Evolutionary conservation across 2,888 invertebrate species (phyloP).

Genomic region (Eupithecia subfuscata): DNA sequence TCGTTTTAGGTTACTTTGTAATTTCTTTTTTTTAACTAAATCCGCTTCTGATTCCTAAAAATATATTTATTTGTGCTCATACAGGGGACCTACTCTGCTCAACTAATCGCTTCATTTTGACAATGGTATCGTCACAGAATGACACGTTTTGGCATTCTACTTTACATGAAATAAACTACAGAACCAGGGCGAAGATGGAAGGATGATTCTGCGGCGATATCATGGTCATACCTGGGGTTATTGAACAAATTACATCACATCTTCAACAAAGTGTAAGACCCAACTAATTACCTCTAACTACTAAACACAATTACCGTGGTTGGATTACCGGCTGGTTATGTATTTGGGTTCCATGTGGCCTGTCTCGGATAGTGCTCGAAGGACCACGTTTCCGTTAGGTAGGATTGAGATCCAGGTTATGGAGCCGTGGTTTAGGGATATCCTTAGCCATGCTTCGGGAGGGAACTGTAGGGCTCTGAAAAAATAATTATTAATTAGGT

Average conservation of each 20-base stretch:
- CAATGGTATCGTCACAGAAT: no score
- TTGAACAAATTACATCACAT: neutral
- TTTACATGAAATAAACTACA: no score
- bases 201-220: no score
- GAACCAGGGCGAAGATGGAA: no score
- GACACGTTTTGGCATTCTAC: no score
- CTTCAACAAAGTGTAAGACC: neutral
- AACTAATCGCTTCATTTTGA: no score
- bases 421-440: slow-evolving; percentile 95
- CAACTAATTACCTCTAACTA: slow-evolving; percentile 13
- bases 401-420: slow-evolving; percentile 95
- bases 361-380: slow-evolving; percentile 93
- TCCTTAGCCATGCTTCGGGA: slow-evolving; percentile 97
- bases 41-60: no score
- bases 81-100: no score
- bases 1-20: no score
- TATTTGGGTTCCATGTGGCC: slow-evolving; percentile 93
- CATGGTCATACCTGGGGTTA: no score
- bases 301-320: slow-evolving; percentile 42
- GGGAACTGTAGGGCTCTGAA: slow-evolving; percentile 97
- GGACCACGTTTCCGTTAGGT: slow-evolving; percentile 93
- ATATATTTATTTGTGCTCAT: no score
- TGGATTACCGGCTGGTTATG: slow-evolving; percentile 85
- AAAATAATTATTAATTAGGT: neutral
- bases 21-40: no score